These are phyloP conservation scores for Ailurus styani DNA, from an alignment of 2,113 vertebrate genomes.

Conservation along the genomic window DNA sequence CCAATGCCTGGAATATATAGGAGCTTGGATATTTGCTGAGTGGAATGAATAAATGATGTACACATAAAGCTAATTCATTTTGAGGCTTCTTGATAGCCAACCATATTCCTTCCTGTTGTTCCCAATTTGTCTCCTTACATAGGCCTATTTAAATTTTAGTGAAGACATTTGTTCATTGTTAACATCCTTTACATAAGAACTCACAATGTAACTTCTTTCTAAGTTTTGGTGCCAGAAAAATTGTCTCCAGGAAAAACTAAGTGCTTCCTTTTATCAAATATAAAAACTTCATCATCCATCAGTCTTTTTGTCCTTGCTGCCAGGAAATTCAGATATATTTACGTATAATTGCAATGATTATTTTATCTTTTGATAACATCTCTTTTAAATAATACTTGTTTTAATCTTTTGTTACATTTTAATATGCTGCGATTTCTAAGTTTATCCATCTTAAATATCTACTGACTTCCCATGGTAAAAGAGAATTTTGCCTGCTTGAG, in stretches of 20 bases:
- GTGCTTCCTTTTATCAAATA: not conserved
- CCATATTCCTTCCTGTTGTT: not conserved
- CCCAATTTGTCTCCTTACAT: not conserved
- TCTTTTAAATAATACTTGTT: not conserved
- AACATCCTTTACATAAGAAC: not conserved
- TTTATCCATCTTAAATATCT: constrained; percentile 6
- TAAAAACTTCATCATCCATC: not conserved
- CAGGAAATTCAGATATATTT: not conserved
- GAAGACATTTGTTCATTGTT: not conserved
- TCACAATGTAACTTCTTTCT: not conserved
- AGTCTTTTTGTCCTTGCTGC: not conserved
- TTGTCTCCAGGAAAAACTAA: not conserved
- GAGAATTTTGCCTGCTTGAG: not conserved
- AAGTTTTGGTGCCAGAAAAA: not conserved
- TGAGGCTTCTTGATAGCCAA: not conserved
- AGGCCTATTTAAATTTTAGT: not conserved
- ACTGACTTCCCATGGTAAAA: not conserved
- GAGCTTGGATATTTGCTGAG: not conserved
- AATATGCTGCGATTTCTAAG: not conserved
- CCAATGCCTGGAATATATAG: not conserved
- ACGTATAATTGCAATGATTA: not conserved
- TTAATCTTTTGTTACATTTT: not conserved
- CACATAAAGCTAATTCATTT: not conserved
- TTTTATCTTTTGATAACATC: constrained; percentile 17
- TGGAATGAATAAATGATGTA: not conserved